Conservation (phyloP, 1,140 invertebrate genomes). For the Oryctes rhinoceros region DNA sequence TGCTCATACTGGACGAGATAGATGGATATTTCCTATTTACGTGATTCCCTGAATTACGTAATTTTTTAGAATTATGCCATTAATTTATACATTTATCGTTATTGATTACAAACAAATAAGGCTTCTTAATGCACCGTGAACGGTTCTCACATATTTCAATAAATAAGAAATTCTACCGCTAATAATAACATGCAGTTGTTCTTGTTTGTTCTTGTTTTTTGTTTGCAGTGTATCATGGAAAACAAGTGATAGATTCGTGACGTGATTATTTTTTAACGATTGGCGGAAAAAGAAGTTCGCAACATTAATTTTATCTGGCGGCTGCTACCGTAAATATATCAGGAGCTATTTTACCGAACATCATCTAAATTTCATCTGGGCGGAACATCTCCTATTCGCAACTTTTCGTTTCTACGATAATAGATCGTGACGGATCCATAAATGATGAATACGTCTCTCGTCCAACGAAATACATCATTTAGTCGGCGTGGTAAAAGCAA, state of each 20-base stretch:
- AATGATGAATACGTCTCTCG: constrained; percentile 30
- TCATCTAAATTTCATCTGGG: constrained; percentile 22
- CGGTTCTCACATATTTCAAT: no score
- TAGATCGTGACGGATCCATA: constrained; percentile 31
- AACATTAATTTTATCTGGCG: neutral
- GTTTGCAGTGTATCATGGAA: neutral
- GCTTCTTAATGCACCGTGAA: no score
- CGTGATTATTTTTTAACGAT: neutral
- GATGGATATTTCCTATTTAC: no score
- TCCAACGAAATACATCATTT: constrained; percentile 29
- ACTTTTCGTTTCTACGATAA: neutral
- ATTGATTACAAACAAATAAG: no score
- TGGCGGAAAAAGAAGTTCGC: neutral
- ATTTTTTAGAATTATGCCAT: no score
- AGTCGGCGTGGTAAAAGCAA: neutral
- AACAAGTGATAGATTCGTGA: neutral
- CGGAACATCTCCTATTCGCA: neutral
- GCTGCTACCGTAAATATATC: neutral
- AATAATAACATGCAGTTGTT: no score
- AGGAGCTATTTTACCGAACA: constrained; percentile 12
- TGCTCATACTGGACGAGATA: no score
- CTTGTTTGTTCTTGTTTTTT: no score
- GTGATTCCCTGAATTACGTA: no score
- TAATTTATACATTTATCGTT: no score
- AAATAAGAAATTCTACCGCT: no score